Evolutionary conservation across 2,113 vertebrate genomes (phyloP).

Genomic region (Lepisosteus oculatus): DNA sequence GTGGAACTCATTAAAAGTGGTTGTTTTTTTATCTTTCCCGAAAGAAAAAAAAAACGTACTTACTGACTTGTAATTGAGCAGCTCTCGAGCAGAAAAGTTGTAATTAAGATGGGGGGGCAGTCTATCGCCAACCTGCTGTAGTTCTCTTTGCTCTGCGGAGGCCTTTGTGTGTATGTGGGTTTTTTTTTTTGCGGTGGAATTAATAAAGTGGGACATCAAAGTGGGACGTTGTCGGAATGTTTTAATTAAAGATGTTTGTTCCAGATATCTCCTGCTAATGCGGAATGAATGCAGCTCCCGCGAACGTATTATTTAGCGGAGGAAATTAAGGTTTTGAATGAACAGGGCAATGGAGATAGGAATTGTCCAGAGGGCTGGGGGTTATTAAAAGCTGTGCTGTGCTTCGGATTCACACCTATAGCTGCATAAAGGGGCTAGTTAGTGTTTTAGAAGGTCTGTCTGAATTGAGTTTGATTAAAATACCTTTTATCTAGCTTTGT

Average conservation of each 20-base stretch:
- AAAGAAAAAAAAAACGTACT: slow-evolving; percentile 53
- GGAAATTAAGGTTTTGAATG: slow-evolving; percentile 50
- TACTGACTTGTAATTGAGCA: slow-evolving; percentile 61
- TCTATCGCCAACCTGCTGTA: slow-evolving; percentile 9
- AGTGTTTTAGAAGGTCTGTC: background rate
- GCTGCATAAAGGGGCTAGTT: background rate
- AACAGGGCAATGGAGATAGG: slow-evolving; percentile 48
- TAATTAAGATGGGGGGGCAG: slow-evolving; percentile 18
- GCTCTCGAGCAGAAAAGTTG: slow-evolving; percentile 32
- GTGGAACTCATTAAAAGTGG: slow-evolving; percentile 68
- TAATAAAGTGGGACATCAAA: slow-evolving; percentile 57
- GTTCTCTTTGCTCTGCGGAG: background rate
- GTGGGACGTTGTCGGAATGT: slow-evolving; percentile 52
- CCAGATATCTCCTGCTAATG: slow-evolving; percentile 60
- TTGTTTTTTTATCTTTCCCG: slow-evolving; percentile 60
- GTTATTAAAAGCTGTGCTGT: slow-evolving; percentile 14
- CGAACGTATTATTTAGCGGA: slow-evolving; percentile 48
- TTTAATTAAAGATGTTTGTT: slow-evolving; percentile 76
- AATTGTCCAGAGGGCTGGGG: slow-evolving; percentile 33
- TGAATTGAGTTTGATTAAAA: too few species aligned
- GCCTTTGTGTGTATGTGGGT: background rate
- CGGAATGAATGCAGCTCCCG: slow-evolving; percentile 59
- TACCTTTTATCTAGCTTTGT: too few species aligned
- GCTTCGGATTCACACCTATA: slow-evolving; percentile 19
- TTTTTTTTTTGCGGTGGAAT: slow-evolving; percentile 31